Evolutionary conservation across 1,140 invertebrate genomes (phyloP), one percentile per base, ranked within the genome.

Genomic region (Scaptomyza graminum): DNA sequence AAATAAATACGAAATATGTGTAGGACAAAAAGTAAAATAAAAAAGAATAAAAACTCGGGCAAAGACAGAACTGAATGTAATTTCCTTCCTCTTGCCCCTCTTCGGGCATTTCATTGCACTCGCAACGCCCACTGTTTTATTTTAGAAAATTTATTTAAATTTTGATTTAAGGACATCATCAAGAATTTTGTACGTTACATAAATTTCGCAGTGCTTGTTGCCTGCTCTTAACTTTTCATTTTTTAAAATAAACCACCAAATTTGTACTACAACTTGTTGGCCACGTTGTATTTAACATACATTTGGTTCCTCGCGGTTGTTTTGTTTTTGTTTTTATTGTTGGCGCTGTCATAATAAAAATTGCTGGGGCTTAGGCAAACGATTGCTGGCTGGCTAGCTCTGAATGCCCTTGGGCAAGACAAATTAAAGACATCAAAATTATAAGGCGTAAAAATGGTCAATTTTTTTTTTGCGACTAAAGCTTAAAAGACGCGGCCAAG

Each of bases 91-190:
- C 9, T 31, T 59, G 16, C 56, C 37, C 34, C 51, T 25, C 43
- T 41, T 31, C 18, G n/a, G 15, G 28, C 37, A 11, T 54, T 43
- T 12, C 62, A 12, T 28, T 31, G 22, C 59, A 31, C 41, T 44
- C 41, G 43, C 25, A 7, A 16, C 37, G 43, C 34, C 52, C 44
- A 34, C 16, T 51, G 55, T 60, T 79, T 81, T 72, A 72, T 80
- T 80, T 81, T 60, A 65, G 66, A 62, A 79, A 88, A 87, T 83
- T 89, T 87, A 83, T 87, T 87, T 87, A 87, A 87, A 83, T 87
- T 87, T 87, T 87, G 83, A 87, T 87, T 87, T 88, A 87, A 88
- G 83, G 83, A 87, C 84, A 87, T 88, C 83, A 88, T 87, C 83
- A 87, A 87, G 76, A 69, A 76, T 76, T 79, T 87, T 87, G 83